These are phyloP conservation scores for Platycnemis pennipes DNA, from an alignment of 2,888 invertebrate genomes.

Conservation along the genomic window DNA sequence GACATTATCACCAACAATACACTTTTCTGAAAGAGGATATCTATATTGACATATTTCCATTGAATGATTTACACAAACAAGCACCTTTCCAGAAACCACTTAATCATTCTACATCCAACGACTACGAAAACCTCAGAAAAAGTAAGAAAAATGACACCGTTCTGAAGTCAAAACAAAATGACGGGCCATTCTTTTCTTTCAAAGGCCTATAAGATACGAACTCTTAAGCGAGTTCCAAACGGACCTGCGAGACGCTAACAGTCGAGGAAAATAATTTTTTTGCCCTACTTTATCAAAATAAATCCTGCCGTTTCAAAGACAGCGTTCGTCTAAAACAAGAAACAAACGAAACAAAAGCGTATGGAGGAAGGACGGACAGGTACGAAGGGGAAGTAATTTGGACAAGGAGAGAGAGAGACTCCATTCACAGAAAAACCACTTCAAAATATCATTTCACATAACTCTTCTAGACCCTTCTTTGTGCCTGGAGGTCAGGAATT, in stretches of 20 bases:
- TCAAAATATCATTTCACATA: too few relatives aligned
- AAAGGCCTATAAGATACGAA: not conserved
- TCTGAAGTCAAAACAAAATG: constrained; percentile 9
- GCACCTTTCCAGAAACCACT: not conserved
- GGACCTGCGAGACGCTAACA: not conserved
- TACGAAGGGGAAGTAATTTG: not conserved
- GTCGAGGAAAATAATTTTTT: not conserved
- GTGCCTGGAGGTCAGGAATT: too few relatives aligned
- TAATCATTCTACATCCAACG: not conserved
- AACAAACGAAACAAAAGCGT: not conserved
- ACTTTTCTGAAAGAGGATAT: not conserved
- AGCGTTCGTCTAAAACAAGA: not conserved
- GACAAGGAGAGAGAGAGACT: not conserved
- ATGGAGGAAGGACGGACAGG: not conserved
- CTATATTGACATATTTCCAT: not conserved
- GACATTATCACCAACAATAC: not conserved
- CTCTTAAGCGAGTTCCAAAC: not conserved
- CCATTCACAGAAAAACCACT: too few relatives aligned
- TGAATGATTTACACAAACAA: not conserved
- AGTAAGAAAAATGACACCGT: not conserved
- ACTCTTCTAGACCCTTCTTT: too few relatives aligned
- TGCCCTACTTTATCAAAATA: not conserved
- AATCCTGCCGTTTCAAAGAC: not conserved
- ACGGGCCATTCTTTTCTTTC: constrained; percentile 13
- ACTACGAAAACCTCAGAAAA: not conserved